These are phyloP conservation scores for Aldrovandia affinis DNA, from an alignment of 2,797 vertebrate genomes.

Conservation along the genomic window DNA sequence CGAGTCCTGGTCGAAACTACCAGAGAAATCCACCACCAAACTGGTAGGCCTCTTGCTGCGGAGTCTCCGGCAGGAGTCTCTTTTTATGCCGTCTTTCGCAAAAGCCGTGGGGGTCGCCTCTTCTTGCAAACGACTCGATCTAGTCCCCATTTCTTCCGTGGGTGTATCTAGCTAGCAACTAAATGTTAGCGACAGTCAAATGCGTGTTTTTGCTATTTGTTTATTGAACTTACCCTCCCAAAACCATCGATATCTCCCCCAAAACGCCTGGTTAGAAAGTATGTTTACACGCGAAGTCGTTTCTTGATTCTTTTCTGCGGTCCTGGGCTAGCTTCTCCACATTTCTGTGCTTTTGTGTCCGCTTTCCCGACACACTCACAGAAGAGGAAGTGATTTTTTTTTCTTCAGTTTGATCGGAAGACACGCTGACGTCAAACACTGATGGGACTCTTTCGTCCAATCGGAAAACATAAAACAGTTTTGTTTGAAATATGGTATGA, in stretches of 20 bases:
- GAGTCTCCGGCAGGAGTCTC: slow-evolving; percentile 70
- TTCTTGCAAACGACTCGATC: slow-evolving; percentile 77
- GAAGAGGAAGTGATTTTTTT: slow-evolving; percentile 64
- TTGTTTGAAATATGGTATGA: slow-evolving; percentile 21
- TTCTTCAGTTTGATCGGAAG: slow-evolving; percentile 26
- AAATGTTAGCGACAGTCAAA: slow-evolving; percentile 30
- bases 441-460: slow-evolving; percentile 42
- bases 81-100: slow-evolving; percentile 71
- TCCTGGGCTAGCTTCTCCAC: slow-evolving; percentile 48
- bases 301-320: not conserved
- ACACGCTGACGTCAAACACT: slow-evolving; percentile 34
- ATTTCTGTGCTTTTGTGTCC: slow-evolving; percentile 61
- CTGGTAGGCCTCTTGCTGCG: slow-evolving; percentile 75
- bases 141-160: slow-evolving; percentile 70
- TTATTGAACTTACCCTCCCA: not conserved
- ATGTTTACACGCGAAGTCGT: slow-evolving; percentile 42
- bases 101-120: slow-evolving; percentile 67
- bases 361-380: slow-evolving; percentile 34
- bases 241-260: not conserved
- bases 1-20: slow-evolving; percentile 73
- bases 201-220: no score
- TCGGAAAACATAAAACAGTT: slow-evolving; percentile 17
- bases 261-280: not conserved
- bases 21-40: slow-evolving; percentile 75
- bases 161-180: slow-evolving; percentile 30